Evolutionary conservation across 2,888 invertebrate species (phyloP).

Genomic region (Adela reaumurella): DNA sequence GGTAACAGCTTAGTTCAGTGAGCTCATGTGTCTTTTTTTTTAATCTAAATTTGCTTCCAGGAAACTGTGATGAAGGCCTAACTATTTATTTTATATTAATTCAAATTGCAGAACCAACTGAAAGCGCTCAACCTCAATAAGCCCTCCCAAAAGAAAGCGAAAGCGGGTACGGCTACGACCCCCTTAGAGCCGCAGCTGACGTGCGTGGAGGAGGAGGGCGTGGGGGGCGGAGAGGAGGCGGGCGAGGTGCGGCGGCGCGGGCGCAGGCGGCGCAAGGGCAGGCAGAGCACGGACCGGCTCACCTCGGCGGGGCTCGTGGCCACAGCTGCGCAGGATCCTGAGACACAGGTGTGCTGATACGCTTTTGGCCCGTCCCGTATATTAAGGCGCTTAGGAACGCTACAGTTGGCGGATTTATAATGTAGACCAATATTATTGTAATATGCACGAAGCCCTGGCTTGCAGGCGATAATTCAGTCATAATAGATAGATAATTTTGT

Average conservation of each 20-base stretch:
- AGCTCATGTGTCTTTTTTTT: no score
- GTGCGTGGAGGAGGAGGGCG: constrained; percentile 27
- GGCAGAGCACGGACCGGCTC: constrained; percentile 42
- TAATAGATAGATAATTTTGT: no score
- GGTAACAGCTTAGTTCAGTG: no score
- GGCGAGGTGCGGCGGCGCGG: constrained; percentile 52
- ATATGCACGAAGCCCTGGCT: no score
- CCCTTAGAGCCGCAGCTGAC: constrained; percentile 33
- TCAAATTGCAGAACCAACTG: constrained; percentile 33
- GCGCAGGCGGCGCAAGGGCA: constrained; percentile 56
- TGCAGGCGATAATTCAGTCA: no score
- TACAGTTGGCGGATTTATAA: neutral
- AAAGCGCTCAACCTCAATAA: constrained; percentile 42
- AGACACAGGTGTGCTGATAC: constrained; percentile 56
- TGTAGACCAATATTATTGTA: no score
- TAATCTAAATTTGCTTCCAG: no score
- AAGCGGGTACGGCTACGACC: constrained; percentile 22
- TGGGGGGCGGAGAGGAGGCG: constrained; percentile 18
- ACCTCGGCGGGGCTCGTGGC: constrained; percentile 48
- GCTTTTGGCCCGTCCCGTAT: neutral
- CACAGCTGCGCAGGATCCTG: constrained; percentile 60
- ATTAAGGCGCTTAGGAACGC: neutral
- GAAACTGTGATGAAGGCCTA: no score
- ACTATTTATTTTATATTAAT: neutral
- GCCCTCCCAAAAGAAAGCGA: constrained; percentile 24